Evolutionary conservation across 2,797 vertebrate genomes (phyloP).

Genomic region (Staurois parvus): DNA sequence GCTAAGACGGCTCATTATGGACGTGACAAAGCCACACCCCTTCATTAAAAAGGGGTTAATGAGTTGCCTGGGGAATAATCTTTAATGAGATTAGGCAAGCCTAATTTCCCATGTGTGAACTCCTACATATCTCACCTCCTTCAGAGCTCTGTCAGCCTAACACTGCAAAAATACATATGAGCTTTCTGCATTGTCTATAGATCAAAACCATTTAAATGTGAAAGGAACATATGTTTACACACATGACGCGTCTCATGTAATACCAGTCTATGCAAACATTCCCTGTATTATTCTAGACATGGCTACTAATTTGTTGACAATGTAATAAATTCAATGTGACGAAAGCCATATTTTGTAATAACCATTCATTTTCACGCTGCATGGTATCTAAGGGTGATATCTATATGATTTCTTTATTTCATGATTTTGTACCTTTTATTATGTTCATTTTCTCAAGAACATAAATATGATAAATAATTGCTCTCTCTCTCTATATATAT

Average conservation of each 20-base stretch:
- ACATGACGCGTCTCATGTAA: not conserved
- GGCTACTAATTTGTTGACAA: not conserved
- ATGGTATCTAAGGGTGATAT: constrained; percentile 10
- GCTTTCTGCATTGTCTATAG: not conserved
- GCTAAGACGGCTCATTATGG: not conserved
- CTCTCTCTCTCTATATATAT: no score
- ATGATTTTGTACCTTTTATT: not conserved
- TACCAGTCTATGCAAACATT: not conserved
- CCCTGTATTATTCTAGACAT: not conserved
- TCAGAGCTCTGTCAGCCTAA: constrained; percentile 2
- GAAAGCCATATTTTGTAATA: not conserved
- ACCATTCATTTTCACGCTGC: constrained; percentile 25
- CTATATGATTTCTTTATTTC: not conserved
- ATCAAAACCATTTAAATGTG: not conserved
- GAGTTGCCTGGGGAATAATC: constrained; percentile 36
- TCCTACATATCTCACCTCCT: constrained; percentile 42
- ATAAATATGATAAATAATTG: no score
- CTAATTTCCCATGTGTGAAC: constrained; percentile 38
- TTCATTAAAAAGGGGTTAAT: constrained; percentile 41
- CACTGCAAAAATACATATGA: not conserved
- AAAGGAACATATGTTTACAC: not conserved
- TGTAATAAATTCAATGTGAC: not conserved
- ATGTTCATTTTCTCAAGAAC: not conserved
- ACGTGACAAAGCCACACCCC: constrained; percentile 14
- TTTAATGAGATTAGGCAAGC: constrained; percentile 35